phyloP scores from a whole-genome alignment of 2,113 vertebrate species.

The Myanophis thanlyinensis region DNA sequence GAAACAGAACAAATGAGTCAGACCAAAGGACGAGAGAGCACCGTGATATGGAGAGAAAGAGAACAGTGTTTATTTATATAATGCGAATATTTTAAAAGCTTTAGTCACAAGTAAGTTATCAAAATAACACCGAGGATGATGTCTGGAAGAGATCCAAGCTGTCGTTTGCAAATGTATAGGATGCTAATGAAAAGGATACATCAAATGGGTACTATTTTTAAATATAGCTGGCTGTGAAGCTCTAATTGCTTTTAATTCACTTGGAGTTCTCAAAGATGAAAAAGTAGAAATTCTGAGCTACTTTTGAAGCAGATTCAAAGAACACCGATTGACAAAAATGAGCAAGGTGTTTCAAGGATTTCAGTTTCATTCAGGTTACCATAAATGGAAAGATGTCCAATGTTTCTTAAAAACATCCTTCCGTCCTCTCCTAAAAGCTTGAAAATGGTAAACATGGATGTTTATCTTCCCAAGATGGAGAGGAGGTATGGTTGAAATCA shows the following conservation, averaged over 20 bases:
- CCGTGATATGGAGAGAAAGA: not conserved
- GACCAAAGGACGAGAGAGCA: not conserved
- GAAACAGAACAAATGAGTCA: conserved; percentile 5
- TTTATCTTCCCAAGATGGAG: not conserved
- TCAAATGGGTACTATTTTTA: conserved; percentile 13
- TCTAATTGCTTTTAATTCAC: conserved; percentile 17
- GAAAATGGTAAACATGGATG: not conserved
- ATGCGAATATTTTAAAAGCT: conserved; percentile 5
- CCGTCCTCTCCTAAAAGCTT: conserved; percentile 3
- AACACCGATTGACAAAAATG: conserved; percentile 3
- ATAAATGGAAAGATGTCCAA: conserved; percentile 4
- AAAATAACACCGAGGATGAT: not conserved
- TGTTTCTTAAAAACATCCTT: conserved; percentile 13
- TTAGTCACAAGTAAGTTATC: conserved; percentile 9
- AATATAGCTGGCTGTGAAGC: conserved; percentile 15
- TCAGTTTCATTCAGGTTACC: not conserved
- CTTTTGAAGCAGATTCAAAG: conserved; percentile 24
- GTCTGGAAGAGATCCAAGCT: not conserved
- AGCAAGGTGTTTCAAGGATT: not conserved
- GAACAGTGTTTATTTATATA: conserved; percentile 11
- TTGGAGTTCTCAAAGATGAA: not conserved
- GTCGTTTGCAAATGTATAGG: not conserved
- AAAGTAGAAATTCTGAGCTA: not conserved
- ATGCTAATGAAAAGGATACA: conserved; percentile 3
- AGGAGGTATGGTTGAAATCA: not conserved